Evolutionary conservation across 2,797 vertebrate genomes (phyloP).

Genomic region (Trichosurus vulpecula): DNA sequence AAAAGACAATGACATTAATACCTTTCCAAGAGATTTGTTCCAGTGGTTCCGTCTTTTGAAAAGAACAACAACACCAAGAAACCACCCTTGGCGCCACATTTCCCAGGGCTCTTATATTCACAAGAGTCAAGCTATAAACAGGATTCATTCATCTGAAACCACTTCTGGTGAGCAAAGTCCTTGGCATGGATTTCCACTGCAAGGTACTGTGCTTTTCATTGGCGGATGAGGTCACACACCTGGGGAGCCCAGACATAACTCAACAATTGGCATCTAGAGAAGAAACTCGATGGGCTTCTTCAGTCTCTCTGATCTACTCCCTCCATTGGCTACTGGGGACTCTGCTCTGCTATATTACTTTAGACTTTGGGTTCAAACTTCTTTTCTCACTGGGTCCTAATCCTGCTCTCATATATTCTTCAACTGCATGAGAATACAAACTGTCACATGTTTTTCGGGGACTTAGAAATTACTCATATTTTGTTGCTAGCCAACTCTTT

Average conservation of each 20-base stretch:
- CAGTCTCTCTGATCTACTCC: neutral
- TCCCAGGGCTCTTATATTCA: conserved; percentile 27
- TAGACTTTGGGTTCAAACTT: neutral
- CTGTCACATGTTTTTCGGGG: neutral
- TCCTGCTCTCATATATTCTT: neutral
- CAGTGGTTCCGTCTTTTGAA: neutral
- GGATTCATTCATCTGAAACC: conserved; percentile 5
- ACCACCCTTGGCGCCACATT: conserved; percentile 3
- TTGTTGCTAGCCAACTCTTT: neutral
- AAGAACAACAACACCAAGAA: neutral
- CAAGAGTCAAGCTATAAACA: neutral
- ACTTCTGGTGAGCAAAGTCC: neutral
- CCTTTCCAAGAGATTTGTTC: neutral
- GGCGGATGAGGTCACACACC: neutral
- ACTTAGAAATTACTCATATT: neutral
- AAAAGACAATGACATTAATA: neutral
- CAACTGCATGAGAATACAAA: neutral
- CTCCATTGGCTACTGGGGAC: neutral
- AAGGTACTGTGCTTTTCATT: neutral
- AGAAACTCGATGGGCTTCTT: neutral
- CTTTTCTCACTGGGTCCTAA: neutral
- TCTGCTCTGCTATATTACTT: neutral
- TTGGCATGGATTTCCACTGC: neutral
- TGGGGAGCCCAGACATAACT: neutral
- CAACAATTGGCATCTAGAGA: neutral